Evolutionary conservation across 1,140 invertebrate species (phyloP), one percentile per base, ranked within the genome.

Genomic region (Ceratina australensis): DNA sequence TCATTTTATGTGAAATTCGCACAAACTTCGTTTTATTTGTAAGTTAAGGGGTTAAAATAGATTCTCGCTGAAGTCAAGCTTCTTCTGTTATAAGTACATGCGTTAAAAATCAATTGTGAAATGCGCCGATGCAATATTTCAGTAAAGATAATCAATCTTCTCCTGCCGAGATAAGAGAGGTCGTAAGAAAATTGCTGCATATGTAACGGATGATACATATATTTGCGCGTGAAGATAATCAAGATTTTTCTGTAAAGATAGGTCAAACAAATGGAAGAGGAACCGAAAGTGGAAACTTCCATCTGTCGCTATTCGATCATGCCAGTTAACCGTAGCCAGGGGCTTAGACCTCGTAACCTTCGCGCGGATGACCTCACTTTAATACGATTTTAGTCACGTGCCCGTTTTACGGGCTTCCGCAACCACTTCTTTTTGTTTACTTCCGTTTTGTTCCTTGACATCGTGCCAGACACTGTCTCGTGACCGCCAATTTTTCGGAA

Each of bases 251-350:
- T 54, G 12, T 2, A 7, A n/a, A 63, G 75, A 78, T 65, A 73
- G 26, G 69, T 52, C 69, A 66, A 60, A 65, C 28, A 33, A 33
- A 33, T 33, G 18, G 61, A 59, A 5, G 61, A 24, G 28, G 28
- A 7, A 13, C n/a, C 28, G 49, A 65, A 65, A 49, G 59, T 72
- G 75, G 75, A 78, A 78, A 78, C 61, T 73, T 78, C 76, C 76
- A 73, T 71, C 8, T 72, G 75, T 42, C 28, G 16, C 18, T 0
- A 15, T 54, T 77, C 67, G 59, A 72, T 77, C 49, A 26, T 24
- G 57, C 16, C 28, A 28, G 28, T 5, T 33, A 33, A 33, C 2
- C 28, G 28, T 33, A 33, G 28, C 28, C 28, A 33, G 52, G 18
- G 59, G 4, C 57, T 71, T n/a, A 47, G 67, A 63, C 59, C 67